Base-by-base conservation (phyloP, 2,113 vertebrate species). In the Procavia capensis region DNA sequence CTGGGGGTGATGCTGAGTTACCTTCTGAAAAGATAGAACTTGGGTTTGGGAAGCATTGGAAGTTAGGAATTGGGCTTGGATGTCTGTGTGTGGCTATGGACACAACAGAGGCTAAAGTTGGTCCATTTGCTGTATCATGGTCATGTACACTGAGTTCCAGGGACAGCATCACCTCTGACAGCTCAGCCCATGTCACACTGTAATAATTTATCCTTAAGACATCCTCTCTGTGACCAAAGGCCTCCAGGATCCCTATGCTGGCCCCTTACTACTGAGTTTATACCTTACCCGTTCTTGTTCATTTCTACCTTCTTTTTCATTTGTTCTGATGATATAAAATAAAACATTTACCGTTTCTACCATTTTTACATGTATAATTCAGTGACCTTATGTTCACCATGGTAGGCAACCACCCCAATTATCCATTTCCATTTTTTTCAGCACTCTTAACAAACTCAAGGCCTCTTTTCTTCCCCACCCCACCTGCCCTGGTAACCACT, bases 1-100 rank as follows among this genome's bases (percentile, higher is more conserved):
- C 63, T 10, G 41, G 10, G 50, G 45, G 27, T 0, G 8, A 0
- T 1, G 7, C 20, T 34, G 63, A 16, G 61, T 50, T 0, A 5
- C 36, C 75, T 45, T 47, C 54, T 6, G 39, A 63, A 9, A 68
- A 41, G 20, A 2, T 1, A 39, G 61, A 59, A 19, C 54, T 45
- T 9, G 34, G 54, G 25, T 80, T 36, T 45, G 64, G 88, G 70
- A 17, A 2, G 22, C 7, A 9, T 19, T 0, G n/a, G 85, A 45
- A 3, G 19, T 41, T 4, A 3, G 4, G 0, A 61, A 41, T 31
- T 34, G 13, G 39, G 5, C 24, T 14, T 17, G 59, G 25, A 16
- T 25, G 36, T 2, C 14, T 25, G 25, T 3, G 25, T 1, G 70
- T 43, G 20, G 36, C 79, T 5, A 0, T 3, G 6, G n/a, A 39